Conservation (phyloP, 2,888 invertebrate species). For the Erebia epiphron region DNA sequence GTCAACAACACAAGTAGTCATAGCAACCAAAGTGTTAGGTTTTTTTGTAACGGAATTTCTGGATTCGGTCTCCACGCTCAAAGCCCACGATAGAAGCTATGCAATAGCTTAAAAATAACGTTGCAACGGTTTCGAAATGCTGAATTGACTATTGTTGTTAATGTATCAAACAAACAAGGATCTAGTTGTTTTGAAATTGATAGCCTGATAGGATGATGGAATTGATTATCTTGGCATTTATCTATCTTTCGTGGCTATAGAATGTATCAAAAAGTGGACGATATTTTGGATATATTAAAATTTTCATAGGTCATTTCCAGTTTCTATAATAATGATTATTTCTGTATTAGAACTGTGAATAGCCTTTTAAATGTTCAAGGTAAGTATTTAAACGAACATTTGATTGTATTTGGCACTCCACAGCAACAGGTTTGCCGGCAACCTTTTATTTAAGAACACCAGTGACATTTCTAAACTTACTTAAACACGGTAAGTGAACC, state of each 20-base stretch:
- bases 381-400: not conserved
- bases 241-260: not conserved
- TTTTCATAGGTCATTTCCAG: not conserved
- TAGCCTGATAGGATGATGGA: not conserved
- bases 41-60: too few species aligned
- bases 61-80: too few species aligned
- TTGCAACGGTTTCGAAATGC: conserved; percentile 15
- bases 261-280: not conserved
- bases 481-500: too few species aligned
- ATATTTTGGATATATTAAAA: not conserved
- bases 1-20: too few species aligned
- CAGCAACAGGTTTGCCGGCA: not conserved
- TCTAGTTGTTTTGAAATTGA: not conserved
- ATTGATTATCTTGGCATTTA: not conserved
- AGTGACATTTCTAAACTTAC: too few species aligned
- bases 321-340: not conserved
- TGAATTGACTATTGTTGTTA: conserved; percentile 8
- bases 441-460: conserved; percentile 3
- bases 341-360: too few species aligned
- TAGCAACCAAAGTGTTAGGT: too few species aligned
- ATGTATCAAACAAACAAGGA: conserved; percentile 4
- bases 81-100: too few species aligned
- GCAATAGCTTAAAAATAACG: too few species aligned
- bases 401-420: conserved; percentile 10
- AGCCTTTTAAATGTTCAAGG: not conserved